phyloP scores from a whole-genome alignment of 2,113 vertebrate species.

The Colossoma macropomum region DNA sequence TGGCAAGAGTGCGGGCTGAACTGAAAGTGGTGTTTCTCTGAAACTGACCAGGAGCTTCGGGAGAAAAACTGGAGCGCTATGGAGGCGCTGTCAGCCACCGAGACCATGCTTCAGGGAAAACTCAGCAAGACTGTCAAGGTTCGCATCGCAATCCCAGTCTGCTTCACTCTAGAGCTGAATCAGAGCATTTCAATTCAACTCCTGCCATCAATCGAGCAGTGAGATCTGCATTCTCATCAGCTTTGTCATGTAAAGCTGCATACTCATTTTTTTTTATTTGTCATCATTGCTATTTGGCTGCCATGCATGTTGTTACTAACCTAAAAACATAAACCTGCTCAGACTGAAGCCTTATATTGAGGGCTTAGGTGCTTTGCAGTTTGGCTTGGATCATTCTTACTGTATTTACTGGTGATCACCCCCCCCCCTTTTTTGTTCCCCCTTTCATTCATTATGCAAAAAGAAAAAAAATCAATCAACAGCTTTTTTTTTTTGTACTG shows the following conservation, averaged over 20 bases:
- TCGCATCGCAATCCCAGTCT: slow-evolving; percentile 86
- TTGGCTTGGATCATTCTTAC: not conserved
- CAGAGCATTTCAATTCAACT: slow-evolving; percentile 79
- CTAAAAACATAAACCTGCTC: not conserved
- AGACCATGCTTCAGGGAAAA: slow-evolving; percentile 99
- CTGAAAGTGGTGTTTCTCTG: slow-evolving; percentile 96
- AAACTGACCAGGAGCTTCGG: slow-evolving; percentile 99
- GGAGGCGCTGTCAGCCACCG: slow-evolving; percentile 99
- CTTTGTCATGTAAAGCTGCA: slow-evolving; percentile 70
- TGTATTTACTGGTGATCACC: too few species aligned
- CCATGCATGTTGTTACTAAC: slow-evolving; percentile 52
- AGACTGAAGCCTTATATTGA: not conserved
- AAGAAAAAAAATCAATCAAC: not conserved
- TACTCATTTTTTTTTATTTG: slow-evolving; percentile 71
- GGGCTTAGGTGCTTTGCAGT: not conserved
- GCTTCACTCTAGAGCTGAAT: slow-evolving; percentile 81
- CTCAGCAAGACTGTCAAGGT: slow-evolving; percentile 98
- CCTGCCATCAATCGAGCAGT: slow-evolving; percentile 67
- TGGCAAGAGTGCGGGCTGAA: slow-evolving; percentile 78
- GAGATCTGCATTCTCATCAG: slow-evolving; percentile 57
- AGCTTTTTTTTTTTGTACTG: slow-evolving; percentile 26
- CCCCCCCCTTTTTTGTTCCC: not conserved
- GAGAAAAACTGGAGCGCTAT: slow-evolving; percentile 99
- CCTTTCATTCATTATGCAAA: not conserved
- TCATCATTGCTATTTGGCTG: slow-evolving; percentile 21